These are phyloP conservation scores for Heptranchias perlo DNA, from an alignment of 2,113 vertebrate species.

Conservation along the genomic window DNA sequence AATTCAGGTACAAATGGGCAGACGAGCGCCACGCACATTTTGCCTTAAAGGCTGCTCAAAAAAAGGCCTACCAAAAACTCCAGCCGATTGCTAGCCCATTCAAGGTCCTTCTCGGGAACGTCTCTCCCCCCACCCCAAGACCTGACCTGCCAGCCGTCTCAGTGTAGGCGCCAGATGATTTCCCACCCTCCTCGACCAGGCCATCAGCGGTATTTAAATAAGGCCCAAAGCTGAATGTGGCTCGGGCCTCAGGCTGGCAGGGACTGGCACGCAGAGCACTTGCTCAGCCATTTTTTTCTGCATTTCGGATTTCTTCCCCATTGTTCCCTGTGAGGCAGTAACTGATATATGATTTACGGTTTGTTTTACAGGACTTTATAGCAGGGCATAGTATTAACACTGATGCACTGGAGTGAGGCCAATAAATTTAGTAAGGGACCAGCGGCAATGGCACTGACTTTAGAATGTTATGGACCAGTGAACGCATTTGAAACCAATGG, in stretches of 20 bases:
- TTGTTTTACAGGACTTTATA: neutral
- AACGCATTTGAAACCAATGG: neutral
- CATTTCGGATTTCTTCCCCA: too few species aligned
- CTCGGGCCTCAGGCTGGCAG: neutral
- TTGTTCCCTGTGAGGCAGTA: too few species aligned
- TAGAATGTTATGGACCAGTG: neutral
- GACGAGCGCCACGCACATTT: neutral
- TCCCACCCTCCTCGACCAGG: neutral
- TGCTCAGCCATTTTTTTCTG: too few species aligned
- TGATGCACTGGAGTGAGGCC: neutral
- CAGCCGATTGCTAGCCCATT: neutral
- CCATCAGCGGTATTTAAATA: neutral
- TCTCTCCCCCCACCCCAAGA: neutral
- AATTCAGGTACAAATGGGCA: neutral
- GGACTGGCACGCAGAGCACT: neutral
- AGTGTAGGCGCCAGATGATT: neutral
- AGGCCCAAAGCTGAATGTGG: neutral
- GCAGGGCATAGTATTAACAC: neutral
- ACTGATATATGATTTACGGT: too few species aligned
- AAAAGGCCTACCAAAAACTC: too few species aligned
- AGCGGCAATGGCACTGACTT: neutral
- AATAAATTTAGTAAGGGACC: neutral
- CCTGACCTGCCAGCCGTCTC: neutral
- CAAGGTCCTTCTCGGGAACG: neutral
- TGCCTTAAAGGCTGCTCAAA: neutral